Conservation (phyloP, 30 jellyfish, hydroid and myxozoan species). For the Aurelia sp. region DNA sequence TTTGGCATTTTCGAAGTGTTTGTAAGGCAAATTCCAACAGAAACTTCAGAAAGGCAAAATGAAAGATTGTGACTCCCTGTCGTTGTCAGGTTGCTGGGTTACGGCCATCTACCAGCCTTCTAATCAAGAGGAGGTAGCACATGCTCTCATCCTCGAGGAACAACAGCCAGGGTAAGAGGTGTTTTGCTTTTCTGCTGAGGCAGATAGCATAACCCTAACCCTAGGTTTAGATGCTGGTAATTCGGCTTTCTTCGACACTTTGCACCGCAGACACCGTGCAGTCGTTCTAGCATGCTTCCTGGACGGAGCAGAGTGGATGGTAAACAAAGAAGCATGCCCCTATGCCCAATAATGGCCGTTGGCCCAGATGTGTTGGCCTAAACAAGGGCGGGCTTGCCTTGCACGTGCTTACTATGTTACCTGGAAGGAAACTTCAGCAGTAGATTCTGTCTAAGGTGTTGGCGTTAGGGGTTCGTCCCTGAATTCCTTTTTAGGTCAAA, state of each 20-base stretch:
- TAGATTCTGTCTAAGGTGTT: conserved; percentile 2
- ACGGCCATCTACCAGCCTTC: too few species aligned
- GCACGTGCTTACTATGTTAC: conserved; percentile 1
- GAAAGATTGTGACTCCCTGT: too few species aligned
- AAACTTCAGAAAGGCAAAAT: too few species aligned
- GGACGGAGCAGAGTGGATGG: neutral
- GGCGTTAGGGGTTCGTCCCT: conserved; percentile 29
- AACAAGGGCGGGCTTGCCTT: neutral
- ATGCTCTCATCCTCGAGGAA: too few species aligned
- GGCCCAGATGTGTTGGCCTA: too few species aligned
- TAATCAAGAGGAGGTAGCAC: too few species aligned
- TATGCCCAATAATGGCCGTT: neutral
- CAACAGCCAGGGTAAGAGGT: too few species aligned
- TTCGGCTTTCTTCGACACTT: neutral
- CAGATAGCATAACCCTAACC: conserved; percentile 24
- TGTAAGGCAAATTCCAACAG: too few species aligned
- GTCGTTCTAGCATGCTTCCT: conserved; percentile 14
- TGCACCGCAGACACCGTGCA: conserved; percentile 16
- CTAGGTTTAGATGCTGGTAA: neutral
- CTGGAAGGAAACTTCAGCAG: neutral
- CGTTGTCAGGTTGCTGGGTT: too few species aligned
- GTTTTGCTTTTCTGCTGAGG: neutral
- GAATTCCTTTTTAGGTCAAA: too few species aligned
- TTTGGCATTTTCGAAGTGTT: too few species aligned
- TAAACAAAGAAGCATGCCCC: conserved; percentile 10